These are phyloP conservation scores for Aphelinus atriplicis DNA, from an alignment of 1,140 invertebrate genomes.

Conservation along the genomic window DNA sequence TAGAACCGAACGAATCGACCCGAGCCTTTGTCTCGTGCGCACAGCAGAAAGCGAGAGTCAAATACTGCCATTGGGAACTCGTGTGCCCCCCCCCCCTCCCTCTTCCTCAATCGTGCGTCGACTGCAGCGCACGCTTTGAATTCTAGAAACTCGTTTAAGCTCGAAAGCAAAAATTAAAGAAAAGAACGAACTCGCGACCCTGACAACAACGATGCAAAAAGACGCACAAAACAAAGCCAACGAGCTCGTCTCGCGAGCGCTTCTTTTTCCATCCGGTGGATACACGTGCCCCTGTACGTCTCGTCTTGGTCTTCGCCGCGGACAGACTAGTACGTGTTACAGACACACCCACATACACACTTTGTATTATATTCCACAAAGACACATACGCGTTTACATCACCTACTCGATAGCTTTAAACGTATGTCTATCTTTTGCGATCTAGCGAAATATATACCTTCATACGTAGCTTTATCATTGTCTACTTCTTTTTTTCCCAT, in stretches of 20 bases:
- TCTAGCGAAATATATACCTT: constrained; percentile 21
- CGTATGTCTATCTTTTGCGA: constrained; percentile 26
- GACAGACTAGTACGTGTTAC: background rate
- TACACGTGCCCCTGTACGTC: no score
- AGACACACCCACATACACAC: constrained; percentile 31
- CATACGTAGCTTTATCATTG: no score
- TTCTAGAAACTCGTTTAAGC: constrained; percentile 8
- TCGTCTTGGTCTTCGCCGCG: no score
- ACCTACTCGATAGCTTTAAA: constrained; percentile 25
- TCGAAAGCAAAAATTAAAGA: constrained; percentile 5
- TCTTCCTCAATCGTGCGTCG: background rate
- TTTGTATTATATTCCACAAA: constrained; percentile 42
- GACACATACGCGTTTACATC: background rate
- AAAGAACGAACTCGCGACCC: background rate
- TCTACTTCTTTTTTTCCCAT: no score
- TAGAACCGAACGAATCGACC: no score
- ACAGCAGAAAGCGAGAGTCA: background rate
- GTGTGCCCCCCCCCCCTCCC: no score
- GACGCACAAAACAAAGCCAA: background rate
- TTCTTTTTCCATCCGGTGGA: no score
- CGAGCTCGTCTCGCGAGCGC: background rate
- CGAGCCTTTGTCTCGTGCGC: background rate
- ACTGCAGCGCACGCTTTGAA: constrained; percentile 29
- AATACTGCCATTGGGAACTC: constrained; percentile 22
- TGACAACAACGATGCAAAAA: background rate